Base-by-base conservation (phyloP, 2,113 vertebrate species). In the Bagarius yarrelli region DNA sequence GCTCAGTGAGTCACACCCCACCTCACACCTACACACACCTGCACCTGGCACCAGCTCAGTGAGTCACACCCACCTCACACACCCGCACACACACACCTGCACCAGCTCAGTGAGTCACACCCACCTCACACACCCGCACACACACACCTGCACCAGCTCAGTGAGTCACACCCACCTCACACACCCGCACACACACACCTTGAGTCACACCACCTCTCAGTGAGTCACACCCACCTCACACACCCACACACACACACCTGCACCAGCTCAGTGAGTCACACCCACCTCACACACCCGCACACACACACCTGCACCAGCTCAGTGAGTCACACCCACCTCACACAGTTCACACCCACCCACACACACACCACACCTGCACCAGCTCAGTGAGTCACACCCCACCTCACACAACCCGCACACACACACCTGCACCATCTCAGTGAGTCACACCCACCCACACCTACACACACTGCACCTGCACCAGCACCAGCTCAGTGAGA, bases 11-110 rank as follows among this genome's bases (percentile, higher is more conserved):
- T 40, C 36, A 40, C 36, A 40, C 36, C 97, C 96, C 0, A 85
- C 91, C 34, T 94, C 95, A 50, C 88, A 83, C 81, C 13, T 73
- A 90, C 32, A 92, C 86, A 0, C 90, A 95, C 76, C 86, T 95
- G 86, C 93, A 96, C 57, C 93, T n/a, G n/a, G n/a, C n/a, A n/a
- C n/a, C n/a, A 95, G 78, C 90, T 98, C 76, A 89, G 97, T 98
- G 87, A 97, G 96, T 96, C 44, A 9, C 44, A 11, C 9, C 44
- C 44, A 47, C 44, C 44, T 47, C 44, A 9, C 44, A 47, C 44
- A 47, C 44, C n/a, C n/a, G n/a, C n/a, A 4, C 9, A 47, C 44
- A 47, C 44, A 47, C 44, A 47, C 44, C 44, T 47, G 44, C 44
- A 47, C 44, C 44, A 47, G 44, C 44, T 47, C 44, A 1, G 44